Evolutionary conservation across 2,888 invertebrate genomes (phyloP).

Genomic region (Pyrrhosoma nymphula): DNA sequence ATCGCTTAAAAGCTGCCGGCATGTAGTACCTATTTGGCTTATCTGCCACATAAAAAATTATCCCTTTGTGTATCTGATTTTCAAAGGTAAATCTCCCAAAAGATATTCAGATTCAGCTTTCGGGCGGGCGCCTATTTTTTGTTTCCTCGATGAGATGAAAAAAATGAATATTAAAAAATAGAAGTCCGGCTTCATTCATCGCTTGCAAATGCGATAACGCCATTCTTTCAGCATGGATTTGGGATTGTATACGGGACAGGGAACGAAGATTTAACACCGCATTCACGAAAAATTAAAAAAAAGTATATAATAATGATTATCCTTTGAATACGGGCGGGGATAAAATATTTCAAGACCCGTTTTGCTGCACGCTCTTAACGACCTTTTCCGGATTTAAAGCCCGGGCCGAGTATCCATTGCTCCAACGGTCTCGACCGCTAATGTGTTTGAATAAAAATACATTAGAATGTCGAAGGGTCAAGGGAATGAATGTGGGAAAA

Average conservation of each 20-base stretch:
- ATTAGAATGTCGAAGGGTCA: neutral
- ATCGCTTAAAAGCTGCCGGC: neutral
- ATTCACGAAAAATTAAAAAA: neutral
- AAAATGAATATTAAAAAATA: neutral
- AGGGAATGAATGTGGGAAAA: neutral
- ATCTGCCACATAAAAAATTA: neutral
- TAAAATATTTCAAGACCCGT: neutral
- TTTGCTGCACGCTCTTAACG: neutral
- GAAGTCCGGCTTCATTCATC: neutral
- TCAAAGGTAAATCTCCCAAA: conserved; percentile 16
- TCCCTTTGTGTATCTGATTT: neutral
- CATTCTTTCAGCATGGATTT: neutral
- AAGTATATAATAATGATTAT: neutral
- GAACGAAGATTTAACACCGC: neutral
- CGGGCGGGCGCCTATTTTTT: neutral
- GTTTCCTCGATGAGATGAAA: neutral
- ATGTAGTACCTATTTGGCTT: neutral
- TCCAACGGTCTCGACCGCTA: neutral
- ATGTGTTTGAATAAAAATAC: neutral
- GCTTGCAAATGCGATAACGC: neutral
- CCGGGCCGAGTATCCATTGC: neutral
- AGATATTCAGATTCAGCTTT: neutral
- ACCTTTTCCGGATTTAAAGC: neutral
- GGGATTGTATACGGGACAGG: neutral
- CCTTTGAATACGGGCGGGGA: neutral